Percentiles rank a stretch among this genome's conserved stretches.
These are phyloP conservation scores for Myotis findleyi DNA, from an alignment of 2,797 vertebrate species.

Conservation along the genomic window DNA sequence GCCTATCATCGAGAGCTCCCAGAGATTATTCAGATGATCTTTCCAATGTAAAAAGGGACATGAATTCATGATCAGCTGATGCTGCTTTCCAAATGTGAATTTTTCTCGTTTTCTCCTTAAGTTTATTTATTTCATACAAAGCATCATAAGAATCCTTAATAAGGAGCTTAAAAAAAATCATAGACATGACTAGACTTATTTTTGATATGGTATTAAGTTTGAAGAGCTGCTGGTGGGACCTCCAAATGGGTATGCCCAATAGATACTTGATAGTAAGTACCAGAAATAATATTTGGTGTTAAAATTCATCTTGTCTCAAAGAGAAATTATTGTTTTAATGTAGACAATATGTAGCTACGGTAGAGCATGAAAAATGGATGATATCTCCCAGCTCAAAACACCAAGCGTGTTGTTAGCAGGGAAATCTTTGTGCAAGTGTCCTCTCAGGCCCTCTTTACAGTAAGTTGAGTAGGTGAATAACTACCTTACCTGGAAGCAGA, in stretches of 20 bases:
- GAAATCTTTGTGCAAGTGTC: not conserved
- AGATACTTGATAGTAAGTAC: not conserved
- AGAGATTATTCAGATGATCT: constrained; percentile 7
- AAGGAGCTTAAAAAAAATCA: constrained; percentile 45
- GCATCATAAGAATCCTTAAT: constrained; percentile 18
- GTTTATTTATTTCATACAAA: constrained; percentile 56
- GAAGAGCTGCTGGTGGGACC: not conserved
- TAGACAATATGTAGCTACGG: not conserved
- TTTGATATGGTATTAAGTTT: not conserved
- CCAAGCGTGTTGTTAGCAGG: not conserved
- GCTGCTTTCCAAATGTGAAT: constrained; percentile 39
- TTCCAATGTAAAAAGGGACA: constrained; percentile 35
- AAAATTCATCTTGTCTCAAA: not conserved
- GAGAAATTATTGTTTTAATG: not conserved
- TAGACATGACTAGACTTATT: not conserved
- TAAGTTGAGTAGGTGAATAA: not conserved
- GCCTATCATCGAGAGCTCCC: constrained; percentile 13
- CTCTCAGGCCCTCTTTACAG: not conserved
- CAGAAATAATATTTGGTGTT: not conserved
- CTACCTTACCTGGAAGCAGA: not conserved
- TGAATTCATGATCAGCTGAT: constrained; percentile 39
- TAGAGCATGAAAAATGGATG: not conserved
- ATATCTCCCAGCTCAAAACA: not conserved
- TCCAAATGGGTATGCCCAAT: not conserved
- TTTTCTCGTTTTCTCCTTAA: not conserved